phyloP scores from a whole-genome alignment of 2,888 invertebrate species.

The Lochmaea crataegi region DNA sequence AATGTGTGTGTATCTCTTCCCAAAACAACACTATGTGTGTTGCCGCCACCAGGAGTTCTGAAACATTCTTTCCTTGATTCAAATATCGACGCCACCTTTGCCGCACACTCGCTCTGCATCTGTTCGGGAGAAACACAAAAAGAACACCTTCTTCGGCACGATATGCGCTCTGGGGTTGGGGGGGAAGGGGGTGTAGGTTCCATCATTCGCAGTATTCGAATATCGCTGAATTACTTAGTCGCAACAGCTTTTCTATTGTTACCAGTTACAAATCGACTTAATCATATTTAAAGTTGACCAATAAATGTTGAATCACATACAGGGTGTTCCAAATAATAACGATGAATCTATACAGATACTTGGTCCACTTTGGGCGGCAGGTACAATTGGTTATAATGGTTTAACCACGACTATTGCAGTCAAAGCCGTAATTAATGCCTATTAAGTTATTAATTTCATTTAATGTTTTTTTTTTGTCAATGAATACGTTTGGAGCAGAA shows the following conservation, averaged over 20 bases:
- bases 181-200: too few species aligned
- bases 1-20: conserved; percentile 36
- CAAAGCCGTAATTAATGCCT: too few species aligned
- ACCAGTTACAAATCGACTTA: neutral
- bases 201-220: conserved; percentile 12
- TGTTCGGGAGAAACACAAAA: conserved; percentile 30
- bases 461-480: too few species aligned
- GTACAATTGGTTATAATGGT: too few species aligned
- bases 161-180: conserved; percentile 18
- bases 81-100: conserved; percentile 45
- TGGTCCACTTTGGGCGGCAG: neutral
- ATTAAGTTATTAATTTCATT: too few species aligned
- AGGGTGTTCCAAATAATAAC: neutral
- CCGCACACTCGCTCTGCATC: conserved; percentile 51
- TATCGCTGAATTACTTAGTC: neutral
- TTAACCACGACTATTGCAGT: too few species aligned
- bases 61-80: conserved; percentile 43
- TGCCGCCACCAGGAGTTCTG: conserved; percentile 62
- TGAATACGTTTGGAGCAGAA: too few species aligned
- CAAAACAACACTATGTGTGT: conserved; percentile 51
- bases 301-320: neutral
- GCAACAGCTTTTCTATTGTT: neutral
- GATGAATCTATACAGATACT: too few species aligned
- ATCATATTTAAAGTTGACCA: neutral
- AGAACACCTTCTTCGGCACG: conserved; percentile 49